A percentile compares a stretch with the other conserved stretches of the same genome.
Evolutionary conservation across 2,888 invertebrate species (phyloP).

Genomic region (Amphipyra tragopoginis): DNA sequence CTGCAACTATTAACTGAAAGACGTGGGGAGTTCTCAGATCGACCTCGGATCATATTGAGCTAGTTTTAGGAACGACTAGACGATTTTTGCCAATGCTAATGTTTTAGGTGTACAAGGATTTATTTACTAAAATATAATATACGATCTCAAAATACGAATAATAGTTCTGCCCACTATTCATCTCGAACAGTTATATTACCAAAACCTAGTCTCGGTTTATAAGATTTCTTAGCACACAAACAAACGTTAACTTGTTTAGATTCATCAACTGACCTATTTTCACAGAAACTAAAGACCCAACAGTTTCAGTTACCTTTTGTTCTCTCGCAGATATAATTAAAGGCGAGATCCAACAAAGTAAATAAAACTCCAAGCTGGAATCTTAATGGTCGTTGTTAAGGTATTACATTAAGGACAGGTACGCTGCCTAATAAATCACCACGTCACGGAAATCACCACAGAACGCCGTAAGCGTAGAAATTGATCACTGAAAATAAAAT

Average conservation of each 20-base stretch:
- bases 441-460: conserved; percentile 69
- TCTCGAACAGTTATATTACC: background rate
- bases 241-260: conserved; percentile 3
- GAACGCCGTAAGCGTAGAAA: conserved; percentile 72
- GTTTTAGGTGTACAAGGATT: background rate
- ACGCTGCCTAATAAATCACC: conserved; percentile 63
- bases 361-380: conserved; percentile 43
- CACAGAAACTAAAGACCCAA: conserved; percentile 23
- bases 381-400: conserved; percentile 52
- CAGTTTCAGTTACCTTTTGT: conserved; percentile 46
- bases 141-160: background rate
- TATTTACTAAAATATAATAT: background rate
- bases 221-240: background rate
- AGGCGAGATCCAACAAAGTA: conserved; percentile 41
- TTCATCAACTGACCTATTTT: conserved; percentile 14
- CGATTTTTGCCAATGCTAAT: conserved; percentile 18
- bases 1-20: conserved; percentile 30
- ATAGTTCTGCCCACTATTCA: background rate
- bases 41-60: conserved; percentile 29
- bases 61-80: conserved; percentile 21
- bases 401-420: conserved; percentile 56
- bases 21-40: conserved; percentile 22
- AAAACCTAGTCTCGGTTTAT: background rate
- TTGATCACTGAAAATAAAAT: conserved; percentile 75
- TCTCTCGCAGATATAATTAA: conserved; percentile 43